phyloP scores from a whole-genome alignment of 2,797 vertebrate species.

The Ibycter americanus region DNA sequence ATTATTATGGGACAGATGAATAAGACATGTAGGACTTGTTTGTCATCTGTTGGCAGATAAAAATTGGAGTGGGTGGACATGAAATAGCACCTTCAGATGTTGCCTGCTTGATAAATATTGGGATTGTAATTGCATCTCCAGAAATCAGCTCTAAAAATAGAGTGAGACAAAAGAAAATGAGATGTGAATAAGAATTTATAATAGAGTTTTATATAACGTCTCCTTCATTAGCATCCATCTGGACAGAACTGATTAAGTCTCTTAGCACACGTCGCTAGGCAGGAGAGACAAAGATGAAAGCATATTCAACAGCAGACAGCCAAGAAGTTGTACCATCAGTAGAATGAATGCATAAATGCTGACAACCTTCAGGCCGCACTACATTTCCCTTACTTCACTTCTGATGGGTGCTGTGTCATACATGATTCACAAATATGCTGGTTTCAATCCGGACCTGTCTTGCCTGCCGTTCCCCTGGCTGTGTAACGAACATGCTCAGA shows the following conservation, averaged over 20 bases:
- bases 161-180: constrained; percentile 56
- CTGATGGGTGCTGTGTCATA: background rate
- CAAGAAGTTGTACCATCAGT: background rate
- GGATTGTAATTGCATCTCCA: constrained; percentile 22
- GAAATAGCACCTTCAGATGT: constrained; percentile 30
- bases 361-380: background rate
- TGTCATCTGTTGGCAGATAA: background rate
- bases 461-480: background rate
- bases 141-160: constrained; percentile 65
- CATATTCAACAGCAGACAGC: constrained; percentile 22
- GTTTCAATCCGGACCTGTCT: background rate
- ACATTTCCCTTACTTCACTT: background rate
- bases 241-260: constrained; percentile 65
- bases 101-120: constrained; percentile 36
- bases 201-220: constrained; percentile 44
- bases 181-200: constrained; percentile 50
- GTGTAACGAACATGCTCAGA: background rate
- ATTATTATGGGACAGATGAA: background rate
- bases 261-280: constrained; percentile 38
- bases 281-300: constrained; percentile 63
- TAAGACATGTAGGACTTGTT: background rate
- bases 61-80: constrained; percentile 4
- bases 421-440: background rate
- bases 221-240: constrained; percentile 70
- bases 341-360: background rate